Evolutionary conservation across 2,113 vertebrate species (phyloP), one percentile per base, ranked within the genome.

Genomic region (Peromyscus maniculatus): DNA sequence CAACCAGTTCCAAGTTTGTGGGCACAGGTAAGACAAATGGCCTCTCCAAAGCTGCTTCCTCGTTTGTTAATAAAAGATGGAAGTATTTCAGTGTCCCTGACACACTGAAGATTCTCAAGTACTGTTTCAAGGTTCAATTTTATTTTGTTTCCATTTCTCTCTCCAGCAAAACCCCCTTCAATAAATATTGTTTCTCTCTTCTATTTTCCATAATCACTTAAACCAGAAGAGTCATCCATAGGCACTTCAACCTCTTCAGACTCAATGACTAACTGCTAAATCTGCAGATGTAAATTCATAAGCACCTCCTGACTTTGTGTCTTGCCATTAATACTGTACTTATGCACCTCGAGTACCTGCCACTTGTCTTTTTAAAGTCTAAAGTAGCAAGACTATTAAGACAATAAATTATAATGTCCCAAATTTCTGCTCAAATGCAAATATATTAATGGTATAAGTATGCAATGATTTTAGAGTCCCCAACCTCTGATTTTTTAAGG

Each of bases 391-490:
- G 7, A 80, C 11, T 80, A 43, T 46, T 55, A 59, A 66, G 46
- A 66, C 4, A 90, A 88, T 52, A 92, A 96, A 43, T 91, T 52
- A 66, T 28, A 72, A 79, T 3, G 15, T 17, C 19, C 78, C 87
- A 90, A 87, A 52, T 49, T 52, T 26, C 1, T 91, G 77, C 80
- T 80, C 57, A 92, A 90, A 95, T 69, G 94, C 4, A 87, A 95
- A 93, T 43, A 87, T 8, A 43, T 86, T 49, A 69, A 67, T 66
- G 28, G 26, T 92, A 92, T 95, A 79, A 82, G 59, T 33, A 87
- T 43, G 0, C 11, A 92, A 96, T 49, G 71, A 71, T 43, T 95
- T 91, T 26, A 88, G 9, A 89, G 67, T 31, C 72, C n/a, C 36
- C 4, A 87, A 2, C 26, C 64, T 71, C 67, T 66, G 36, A 5